These are phyloP conservation scores for Dicrurus megarhynchus DNA, from an alignment of 2,113 vertebrate genomes.

Conservation along the genomic window DNA sequence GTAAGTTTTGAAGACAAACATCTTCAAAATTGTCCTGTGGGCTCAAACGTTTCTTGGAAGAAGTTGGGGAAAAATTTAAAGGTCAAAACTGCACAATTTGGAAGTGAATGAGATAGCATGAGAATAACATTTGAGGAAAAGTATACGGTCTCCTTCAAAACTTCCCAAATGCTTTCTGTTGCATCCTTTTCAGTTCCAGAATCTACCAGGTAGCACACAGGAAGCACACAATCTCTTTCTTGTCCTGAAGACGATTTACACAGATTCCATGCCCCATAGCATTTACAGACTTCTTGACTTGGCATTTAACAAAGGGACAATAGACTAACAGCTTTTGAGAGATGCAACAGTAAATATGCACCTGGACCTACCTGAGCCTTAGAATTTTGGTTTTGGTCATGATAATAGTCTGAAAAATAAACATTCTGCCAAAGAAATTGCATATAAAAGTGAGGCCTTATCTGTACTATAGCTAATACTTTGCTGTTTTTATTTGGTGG, in stretches of 20 bases:
- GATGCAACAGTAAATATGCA: not conserved
- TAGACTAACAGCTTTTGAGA: not conserved
- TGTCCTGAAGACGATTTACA: not conserved
- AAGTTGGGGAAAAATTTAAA: not conserved
- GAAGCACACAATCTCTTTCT: not conserved
- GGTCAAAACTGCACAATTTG: not conserved
- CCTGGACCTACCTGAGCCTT: not conserved
- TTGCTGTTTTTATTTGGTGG: not conserved
- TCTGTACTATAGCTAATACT: not conserved
- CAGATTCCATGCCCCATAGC: not conserved
- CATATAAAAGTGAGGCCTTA: not conserved
- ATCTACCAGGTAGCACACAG: not conserved
- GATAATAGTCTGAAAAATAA: not conserved
- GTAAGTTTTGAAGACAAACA: slow-evolving; percentile 6
- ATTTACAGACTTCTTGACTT: not conserved
- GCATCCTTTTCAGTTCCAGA: not conserved
- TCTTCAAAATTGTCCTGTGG: slow-evolving; percentile 33
- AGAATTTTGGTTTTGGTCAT: not conserved
- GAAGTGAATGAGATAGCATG: not conserved
- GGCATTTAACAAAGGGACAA: not conserved
- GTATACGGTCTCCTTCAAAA: not conserved
- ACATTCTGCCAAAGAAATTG: not conserved
- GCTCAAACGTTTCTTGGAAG: not conserved
- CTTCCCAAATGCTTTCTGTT: not conserved
- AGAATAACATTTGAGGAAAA: not conserved